Base-by-base conservation (phyloP, 2,888 invertebrate species). In the Dryocosmus kuriphilus region DNA sequence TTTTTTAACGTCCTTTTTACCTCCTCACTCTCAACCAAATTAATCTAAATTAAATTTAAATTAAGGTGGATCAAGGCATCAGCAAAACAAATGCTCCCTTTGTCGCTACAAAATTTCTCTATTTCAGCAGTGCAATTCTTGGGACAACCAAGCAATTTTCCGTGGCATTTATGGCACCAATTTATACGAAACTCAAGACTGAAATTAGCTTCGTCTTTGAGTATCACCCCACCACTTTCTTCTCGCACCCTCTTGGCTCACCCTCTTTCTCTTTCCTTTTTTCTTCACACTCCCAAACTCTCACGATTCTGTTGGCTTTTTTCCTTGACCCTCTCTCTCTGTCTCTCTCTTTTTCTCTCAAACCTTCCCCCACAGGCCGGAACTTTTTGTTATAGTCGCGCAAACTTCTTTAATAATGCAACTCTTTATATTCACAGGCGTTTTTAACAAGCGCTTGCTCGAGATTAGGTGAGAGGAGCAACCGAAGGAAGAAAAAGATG, bases 361-460 rank as follows among this genome's bases (percentile, higher is more conserved):
- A 79, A 32, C 74, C 75, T 65, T 62, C 80, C 79, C 80, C 78
- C 61, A 38, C 80, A 81, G 80, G 79, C 82, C 82, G 81, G 85
- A 90, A 90, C 89, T 90, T 91, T 90, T 89, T 88, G 89, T 90
- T 90, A 90, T 88, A 90, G 89, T 89, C 89, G 88, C 88, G 88
- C 89, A 85, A 91, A 91, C 90, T 91, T 91, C 91, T 91, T 91
- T 91, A 90, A 91, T 92, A 92, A 92, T 92, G 91, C 91, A 92
- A 92, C 92, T 92, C 92, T 92, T 92, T 92, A 92, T 92, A 92
- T 92, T 92, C 92, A 92, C 91, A 89, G 89, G 89, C 87, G 85
- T 89, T 91, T 90, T 89, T 91, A 91, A 91, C 91, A 91, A 91
- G 89, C 88, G 85, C 87, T 84, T 85, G 86, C 84, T 82, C 86